Evolutionary conservation across 2,113 vertebrate species (phyloP).

Genomic region (Catharus bicknelli): DNA sequence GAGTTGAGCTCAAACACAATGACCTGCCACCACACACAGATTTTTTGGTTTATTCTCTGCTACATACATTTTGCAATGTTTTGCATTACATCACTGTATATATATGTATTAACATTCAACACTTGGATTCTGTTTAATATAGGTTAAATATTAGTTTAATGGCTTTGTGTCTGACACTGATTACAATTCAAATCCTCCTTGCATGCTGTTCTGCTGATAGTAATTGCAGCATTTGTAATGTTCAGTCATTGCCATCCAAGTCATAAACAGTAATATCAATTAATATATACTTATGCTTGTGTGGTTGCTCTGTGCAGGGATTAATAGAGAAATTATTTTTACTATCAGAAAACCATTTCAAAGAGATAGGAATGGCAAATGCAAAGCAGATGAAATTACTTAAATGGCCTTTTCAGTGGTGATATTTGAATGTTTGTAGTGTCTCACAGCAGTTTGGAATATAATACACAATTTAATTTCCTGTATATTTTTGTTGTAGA

Average conservation of each 20-base stretch:
- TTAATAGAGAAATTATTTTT: slow-evolving; percentile 11
- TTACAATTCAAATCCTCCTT: slow-evolving; percentile 36
- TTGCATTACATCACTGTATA: slow-evolving; percentile 17
- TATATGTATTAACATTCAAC: background rate
- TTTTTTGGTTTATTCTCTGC: background rate
- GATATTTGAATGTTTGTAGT: background rate
- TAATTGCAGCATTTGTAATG: slow-evolving; percentile 17
- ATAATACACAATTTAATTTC: background rate
- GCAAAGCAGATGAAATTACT: slow-evolving; percentile 3
- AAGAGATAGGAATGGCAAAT: slow-evolving; percentile 28
- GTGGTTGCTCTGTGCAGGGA: background rate
- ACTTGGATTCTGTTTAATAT: slow-evolving; percentile 7
- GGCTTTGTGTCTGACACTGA: slow-evolving; percentile 39
- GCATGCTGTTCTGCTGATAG: slow-evolving; percentile 13
- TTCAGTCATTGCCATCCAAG: slow-evolving; percentile 16
- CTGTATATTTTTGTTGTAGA: background rate
- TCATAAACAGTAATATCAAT: slow-evolving; percentile 38
- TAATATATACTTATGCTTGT: slow-evolving; percentile 2
- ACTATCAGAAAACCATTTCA: background rate
- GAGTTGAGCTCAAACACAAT: background rate
- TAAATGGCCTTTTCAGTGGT: background rate
- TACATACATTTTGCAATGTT: background rate
- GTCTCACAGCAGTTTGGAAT: background rate
- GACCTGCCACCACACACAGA: background rate
- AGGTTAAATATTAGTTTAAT: slow-evolving; percentile 38